phyloP scores from a whole-genome alignment of 2,888 invertebrate genomes.

The Cheilosia pagana region DNA sequence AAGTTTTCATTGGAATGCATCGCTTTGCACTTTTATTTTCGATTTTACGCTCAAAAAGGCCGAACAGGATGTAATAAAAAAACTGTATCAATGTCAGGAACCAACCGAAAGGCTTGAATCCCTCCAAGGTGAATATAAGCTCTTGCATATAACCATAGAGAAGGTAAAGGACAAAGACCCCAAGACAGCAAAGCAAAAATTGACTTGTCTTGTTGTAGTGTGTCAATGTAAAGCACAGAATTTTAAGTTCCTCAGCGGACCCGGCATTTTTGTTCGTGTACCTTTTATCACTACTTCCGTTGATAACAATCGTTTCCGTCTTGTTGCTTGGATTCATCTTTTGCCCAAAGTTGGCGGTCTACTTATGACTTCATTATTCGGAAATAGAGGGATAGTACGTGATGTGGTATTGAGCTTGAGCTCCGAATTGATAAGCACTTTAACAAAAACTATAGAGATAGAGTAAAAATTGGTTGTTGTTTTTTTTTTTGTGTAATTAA shows the following conservation, averaged over 20 bases:
- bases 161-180: slow-evolving; percentile 94
- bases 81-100: slow-evolving; percentile 97
- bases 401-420: not conserved
- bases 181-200: slow-evolving; percentile 90
- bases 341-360: not conserved
- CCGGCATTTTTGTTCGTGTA: slow-evolving; percentile 47
- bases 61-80: slow-evolving; percentile 92
- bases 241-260: slow-evolving; percentile 84
- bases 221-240: slow-evolving; percentile 90
- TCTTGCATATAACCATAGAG: slow-evolving; percentile 97
- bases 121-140: slow-evolving; percentile 94
- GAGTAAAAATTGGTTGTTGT: not conserved
- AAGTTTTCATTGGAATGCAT: slow-evolving; percentile 92
- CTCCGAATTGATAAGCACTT: slow-evolving; percentile 23
- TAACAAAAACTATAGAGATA: slow-evolving; percentile 1
- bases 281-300: slow-evolving; percentile 21
- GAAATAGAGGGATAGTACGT: not conserved
- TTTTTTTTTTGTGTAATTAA: not conserved
- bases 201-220: slow-evolving; percentile 86
- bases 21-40: slow-evolving; percentile 86
- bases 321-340: slow-evolving; percentile 53
- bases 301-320: slow-evolving; percentile 43
- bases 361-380: slow-evolving; percentile 30
- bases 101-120: slow-evolving; percentile 95
- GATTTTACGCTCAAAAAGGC: slow-evolving; percentile 88